Conservation (phyloP, 2,888 invertebrate species). For the Smittia sp. region DNA sequence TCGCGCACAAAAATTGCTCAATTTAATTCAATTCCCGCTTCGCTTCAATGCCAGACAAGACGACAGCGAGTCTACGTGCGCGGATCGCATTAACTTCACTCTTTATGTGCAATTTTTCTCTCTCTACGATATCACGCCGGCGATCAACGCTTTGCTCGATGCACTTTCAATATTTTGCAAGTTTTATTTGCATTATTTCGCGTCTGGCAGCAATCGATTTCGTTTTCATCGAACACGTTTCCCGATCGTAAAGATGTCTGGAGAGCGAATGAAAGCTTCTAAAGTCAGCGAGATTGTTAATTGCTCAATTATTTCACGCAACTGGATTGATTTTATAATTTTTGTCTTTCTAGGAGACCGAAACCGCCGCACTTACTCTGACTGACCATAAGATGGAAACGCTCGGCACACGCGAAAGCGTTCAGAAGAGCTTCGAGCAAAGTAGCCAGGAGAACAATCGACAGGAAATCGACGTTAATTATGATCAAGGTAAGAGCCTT, state of each 20-base stretch:
- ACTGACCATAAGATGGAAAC: not conserved
- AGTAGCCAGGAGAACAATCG: not conserved
- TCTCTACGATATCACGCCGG: not conserved
- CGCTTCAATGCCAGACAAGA: slow-evolving; percentile 1
- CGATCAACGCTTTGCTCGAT: not conserved
- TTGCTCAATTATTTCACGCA: not conserved
- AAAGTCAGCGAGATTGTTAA: no score
- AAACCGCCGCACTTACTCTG: not conserved
- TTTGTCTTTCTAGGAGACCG: not conserved
- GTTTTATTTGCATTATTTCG: not conserved
- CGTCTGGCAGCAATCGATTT: not conserved
- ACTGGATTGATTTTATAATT: not conserved
- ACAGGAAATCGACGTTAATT: slow-evolving; percentile 3
- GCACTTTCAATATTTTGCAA: not conserved
- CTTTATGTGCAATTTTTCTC: not conserved
- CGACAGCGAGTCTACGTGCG: not conserved
- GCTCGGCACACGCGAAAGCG: slow-evolving; percentile 2
- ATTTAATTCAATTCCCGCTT: not conserved
- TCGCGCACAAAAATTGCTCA: not conserved
- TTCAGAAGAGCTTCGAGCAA: not conserved
- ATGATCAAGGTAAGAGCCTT: slow-evolving; percentile 18
- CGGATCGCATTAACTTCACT: not conserved
- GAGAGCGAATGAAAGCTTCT: no score
- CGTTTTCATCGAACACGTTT: not conserved
- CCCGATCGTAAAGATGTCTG: not conserved